Evolutionary conservation across 2,888 invertebrate species (phyloP).

Genomic region (Rugalucina vietnamica): DNA sequence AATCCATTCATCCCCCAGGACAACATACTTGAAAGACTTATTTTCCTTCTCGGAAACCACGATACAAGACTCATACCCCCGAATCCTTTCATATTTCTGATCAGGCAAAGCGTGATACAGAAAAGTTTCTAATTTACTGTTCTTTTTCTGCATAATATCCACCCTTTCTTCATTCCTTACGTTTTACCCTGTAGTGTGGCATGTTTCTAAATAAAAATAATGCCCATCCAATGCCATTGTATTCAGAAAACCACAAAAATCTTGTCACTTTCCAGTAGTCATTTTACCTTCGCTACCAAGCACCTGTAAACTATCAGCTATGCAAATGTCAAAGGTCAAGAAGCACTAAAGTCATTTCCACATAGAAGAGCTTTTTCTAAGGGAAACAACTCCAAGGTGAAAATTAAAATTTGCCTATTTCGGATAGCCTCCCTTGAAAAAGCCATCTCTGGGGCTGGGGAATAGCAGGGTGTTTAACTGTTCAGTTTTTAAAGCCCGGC

Average conservation of each 20-base stretch:
- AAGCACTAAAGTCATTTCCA: neutral
- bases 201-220: neutral
- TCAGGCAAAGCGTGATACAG: conserved; percentile 79
- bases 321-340: conserved; percentile 63
- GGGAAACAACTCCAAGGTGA: neutral
- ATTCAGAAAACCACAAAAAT: neutral
- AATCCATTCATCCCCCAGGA: conserved; percentile 82
- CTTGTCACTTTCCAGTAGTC: conserved; percentile 29
- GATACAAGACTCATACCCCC: conserved; percentile 82
- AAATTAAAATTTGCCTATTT: no score
- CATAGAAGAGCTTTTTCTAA: neutral
- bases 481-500: no score
- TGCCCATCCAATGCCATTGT: neutral
- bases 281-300: conserved; percentile 60
- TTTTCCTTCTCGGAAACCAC: conserved; percentile 82
- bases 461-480: no score
- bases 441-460: no score
- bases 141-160: conserved; percentile 76
- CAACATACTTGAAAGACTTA: conserved; percentile 81
- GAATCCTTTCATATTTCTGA: conserved; percentile 80
- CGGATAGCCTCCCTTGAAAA: no score
- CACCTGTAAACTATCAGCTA: conserved; percentile 64
- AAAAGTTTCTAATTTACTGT: conserved; percentile 82
- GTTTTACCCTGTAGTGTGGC: neutral
- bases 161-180: conserved; percentile 44